Evolutionary conservation across 2,888 invertebrate species (phyloP).

Genomic region (Lomographa bimaculata): DNA sequence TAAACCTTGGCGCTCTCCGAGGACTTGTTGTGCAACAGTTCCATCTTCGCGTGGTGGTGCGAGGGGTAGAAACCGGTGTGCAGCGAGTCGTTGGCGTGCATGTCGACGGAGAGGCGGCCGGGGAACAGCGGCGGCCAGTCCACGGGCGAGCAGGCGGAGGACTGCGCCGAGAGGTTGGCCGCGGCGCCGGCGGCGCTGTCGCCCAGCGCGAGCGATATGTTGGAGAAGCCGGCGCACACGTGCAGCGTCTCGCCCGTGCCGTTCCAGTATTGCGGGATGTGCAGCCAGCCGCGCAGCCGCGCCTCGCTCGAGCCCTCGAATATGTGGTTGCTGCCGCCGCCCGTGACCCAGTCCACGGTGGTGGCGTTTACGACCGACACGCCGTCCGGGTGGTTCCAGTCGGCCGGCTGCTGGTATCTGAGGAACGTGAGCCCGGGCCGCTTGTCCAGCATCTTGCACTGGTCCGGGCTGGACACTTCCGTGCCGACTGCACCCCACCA

Average conservation of each 20-base stretch:
- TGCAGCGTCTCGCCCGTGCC: conserved; percentile 87
- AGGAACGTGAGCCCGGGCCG: conserved; percentile 95
- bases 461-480: conserved; percentile 88
- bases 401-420: conserved; percentile 93
- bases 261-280: conserved; percentile 90
- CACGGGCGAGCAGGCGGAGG: conserved; percentile 87
- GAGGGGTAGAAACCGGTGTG: conserved; percentile 84
- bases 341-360: conserved; percentile 90
- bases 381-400: conserved; percentile 94
- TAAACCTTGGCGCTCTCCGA: conserved; percentile 88
- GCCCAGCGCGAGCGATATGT: conserved; percentile 86
- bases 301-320: conserved; percentile 90
- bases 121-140: conserved; percentile 86
- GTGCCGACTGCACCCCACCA: conserved; percentile 96
- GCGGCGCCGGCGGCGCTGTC: conserved; percentile 73
- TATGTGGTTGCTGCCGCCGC: conserved; percentile 86
- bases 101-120: conserved; percentile 86
- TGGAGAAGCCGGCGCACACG: conserved; percentile 91
- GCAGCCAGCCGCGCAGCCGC: conserved; percentile 90
- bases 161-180: conserved; percentile 86
- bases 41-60: conserved; percentile 91
- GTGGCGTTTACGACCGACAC: conserved; percentile 94
- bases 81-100: conserved; percentile 86
- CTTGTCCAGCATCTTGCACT: conserved; percentile 90
- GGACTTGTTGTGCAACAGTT: conserved; percentile 89